Evolutionary conservation across 2,113 vertebrate genomes (phyloP).

Genomic region (Cnemophilus loriae): DNA sequence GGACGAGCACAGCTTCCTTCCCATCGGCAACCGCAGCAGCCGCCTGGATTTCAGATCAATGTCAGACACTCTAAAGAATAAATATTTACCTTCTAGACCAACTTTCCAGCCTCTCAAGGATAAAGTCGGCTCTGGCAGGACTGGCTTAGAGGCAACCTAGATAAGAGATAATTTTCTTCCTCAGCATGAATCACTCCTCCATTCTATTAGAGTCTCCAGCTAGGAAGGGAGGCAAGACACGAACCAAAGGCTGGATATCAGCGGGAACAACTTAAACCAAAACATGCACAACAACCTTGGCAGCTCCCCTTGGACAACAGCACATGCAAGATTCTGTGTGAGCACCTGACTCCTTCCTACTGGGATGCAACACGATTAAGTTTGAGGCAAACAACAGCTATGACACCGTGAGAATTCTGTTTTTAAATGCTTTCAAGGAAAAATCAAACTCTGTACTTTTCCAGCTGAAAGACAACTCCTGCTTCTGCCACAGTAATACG

Average conservation of each 20-base stretch:
- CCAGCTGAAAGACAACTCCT: constrained; percentile 10
- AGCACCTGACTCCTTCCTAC: neutral
- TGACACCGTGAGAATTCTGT: neutral
- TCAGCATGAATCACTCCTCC: neutral
- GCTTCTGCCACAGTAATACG: neutral
- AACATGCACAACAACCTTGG: neutral
- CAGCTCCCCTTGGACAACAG: neutral
- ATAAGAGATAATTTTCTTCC: constrained; percentile 40
- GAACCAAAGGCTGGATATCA: neutral
- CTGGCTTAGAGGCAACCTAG: constrained; percentile 22
- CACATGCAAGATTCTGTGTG: neutral
- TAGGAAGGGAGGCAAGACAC: neutral
- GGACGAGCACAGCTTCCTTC: neutral
- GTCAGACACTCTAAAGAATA: constrained; percentile 17
- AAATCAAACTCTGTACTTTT: constrained; percentile 34
- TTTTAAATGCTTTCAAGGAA: constrained; percentile 38
- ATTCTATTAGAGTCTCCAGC: neutral
- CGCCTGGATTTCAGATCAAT: neutral
- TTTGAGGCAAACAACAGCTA: neutral
- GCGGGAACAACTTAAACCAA: neutral
- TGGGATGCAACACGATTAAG: neutral
- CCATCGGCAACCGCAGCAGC: neutral
- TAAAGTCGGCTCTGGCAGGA: neutral
- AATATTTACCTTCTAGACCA: constrained; percentile 50
- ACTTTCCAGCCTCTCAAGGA: constrained; percentile 38